These are phyloP conservation scores for Odontothrips loti DNA, from an alignment of 2,888 invertebrate genomes.

Conservation along the genomic window DNA sequence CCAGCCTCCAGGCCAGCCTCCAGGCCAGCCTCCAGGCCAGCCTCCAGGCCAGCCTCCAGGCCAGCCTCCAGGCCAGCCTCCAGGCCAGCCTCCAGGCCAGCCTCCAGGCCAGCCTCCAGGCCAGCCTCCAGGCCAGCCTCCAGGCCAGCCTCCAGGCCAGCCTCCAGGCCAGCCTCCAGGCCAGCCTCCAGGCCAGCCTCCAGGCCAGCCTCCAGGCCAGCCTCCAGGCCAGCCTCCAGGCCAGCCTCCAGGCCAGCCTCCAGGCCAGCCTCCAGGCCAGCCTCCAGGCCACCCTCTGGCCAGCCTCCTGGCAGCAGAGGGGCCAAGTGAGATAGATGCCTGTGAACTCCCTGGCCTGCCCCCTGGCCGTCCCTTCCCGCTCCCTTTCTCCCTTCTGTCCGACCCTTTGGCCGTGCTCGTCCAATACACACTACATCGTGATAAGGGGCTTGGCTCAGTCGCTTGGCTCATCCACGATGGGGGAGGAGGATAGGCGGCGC, in stretches of 20 bases:
- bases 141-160: not conserved
- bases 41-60: not conserved
- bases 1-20: not conserved
- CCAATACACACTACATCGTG: conserved; percentile 13
- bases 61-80: not conserved
- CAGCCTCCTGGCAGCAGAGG: not conserved
- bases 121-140: not conserved
- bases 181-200: not conserved
- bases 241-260: not conserved
- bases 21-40: not conserved
- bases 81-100: not conserved
- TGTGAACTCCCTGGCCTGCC: conserved; percentile 8
- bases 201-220: not conserved
- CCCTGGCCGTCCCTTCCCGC: not conserved
- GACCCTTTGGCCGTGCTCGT: not conserved
- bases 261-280: too few species aligned
- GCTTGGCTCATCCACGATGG: not conserved
- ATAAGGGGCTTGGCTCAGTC: not conserved
- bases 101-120: not conserved
- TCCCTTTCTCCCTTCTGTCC: not conserved
- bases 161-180: not conserved
- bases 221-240: not conserved
- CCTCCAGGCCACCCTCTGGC: too few species aligned
- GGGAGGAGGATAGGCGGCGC: not conserved
- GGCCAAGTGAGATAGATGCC: conserved; percentile 14